phyloP scores from a whole-genome alignment of 1,140 invertebrate species.

The Rhopalosiphum padi region DNA sequence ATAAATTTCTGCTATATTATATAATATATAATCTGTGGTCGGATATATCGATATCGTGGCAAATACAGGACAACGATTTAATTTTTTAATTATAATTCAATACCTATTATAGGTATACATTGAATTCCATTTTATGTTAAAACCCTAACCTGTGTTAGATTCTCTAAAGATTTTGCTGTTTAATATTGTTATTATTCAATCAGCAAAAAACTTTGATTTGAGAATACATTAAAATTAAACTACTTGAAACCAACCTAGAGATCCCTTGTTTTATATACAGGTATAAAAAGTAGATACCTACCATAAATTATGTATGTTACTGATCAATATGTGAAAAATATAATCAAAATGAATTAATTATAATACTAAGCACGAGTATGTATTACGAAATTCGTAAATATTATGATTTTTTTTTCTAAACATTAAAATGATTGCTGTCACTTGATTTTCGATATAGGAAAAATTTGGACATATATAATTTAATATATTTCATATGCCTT shows the following conservation, averaged over 20 bases:
- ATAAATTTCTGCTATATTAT: neutral
- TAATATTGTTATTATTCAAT: neutral
- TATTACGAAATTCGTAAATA: neutral
- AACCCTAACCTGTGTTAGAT: neutral
- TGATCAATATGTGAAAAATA: neutral
- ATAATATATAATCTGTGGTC: neutral
- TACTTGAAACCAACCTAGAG: neutral
- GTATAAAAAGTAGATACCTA: neutral
- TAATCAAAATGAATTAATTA: neutral
- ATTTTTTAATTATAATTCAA: neutral
- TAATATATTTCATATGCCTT: neutral
- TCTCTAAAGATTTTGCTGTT: neutral
- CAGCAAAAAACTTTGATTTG: neutral
- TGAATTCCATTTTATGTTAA: neutral
- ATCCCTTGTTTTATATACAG: neutral
- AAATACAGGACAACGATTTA: neutral
- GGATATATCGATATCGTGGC: neutral
- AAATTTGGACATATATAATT: neutral
- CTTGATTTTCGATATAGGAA: neutral
- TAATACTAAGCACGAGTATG: neutral
- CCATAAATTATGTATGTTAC: neutral
- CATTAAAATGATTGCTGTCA: neutral
- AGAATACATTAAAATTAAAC: neutral
- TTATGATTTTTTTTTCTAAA: neutral
- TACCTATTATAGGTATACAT: neutral